These are phyloP conservation scores for Aspiorhynchus laticeps DNA, from an alignment of 2,113 vertebrate species.

Conservation along the genomic window DNA sequence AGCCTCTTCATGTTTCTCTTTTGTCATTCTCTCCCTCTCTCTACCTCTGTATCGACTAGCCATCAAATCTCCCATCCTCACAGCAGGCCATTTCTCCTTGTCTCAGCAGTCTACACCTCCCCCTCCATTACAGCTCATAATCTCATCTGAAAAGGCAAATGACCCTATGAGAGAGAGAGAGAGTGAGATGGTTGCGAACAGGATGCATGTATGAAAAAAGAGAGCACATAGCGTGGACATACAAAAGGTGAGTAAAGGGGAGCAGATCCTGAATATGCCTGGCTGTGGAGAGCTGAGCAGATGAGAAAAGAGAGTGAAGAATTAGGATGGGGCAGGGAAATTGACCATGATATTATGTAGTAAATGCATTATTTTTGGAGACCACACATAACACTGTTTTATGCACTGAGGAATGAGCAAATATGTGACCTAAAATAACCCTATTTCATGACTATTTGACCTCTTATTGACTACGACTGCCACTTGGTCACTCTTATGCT, in stretches of 20 bases:
- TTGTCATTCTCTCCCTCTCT: constrained; percentile 40
- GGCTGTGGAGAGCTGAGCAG: constrained; percentile 46
- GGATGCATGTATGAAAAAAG: background rate
- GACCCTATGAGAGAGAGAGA: constrained; percentile 61
- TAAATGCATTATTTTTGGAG: constrained; percentile 77
- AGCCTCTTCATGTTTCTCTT: constrained; percentile 49
- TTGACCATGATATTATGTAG: constrained; percentile 74
- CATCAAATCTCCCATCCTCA: constrained; percentile 78
- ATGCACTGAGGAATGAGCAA: constrained; percentile 54
- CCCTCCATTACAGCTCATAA: constrained; percentile 79
- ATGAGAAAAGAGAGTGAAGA: constrained; percentile 47
- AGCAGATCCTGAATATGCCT: background rate
- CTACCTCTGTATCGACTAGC: constrained; percentile 73
- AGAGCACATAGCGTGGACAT: background rate
- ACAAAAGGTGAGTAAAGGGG: constrained; percentile 15
- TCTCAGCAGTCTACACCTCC: constrained; percentile 78
- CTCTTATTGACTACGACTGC: constrained; percentile 43
- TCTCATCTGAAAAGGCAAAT: constrained; percentile 78
- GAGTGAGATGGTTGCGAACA: constrained; percentile 7
- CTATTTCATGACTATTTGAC: constrained; percentile 56
- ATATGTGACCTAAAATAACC: constrained; percentile 54
- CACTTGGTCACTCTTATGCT: constrained; percentile 51
- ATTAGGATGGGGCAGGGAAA: constrained; percentile 40
- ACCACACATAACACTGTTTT: constrained; percentile 70
- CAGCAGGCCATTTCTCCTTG: constrained; percentile 75